Evolutionary conservation across 2,888 invertebrate species (phyloP), one percentile per base, ranked within the genome.

Genomic region (Cheilosia impressa): DNA sequence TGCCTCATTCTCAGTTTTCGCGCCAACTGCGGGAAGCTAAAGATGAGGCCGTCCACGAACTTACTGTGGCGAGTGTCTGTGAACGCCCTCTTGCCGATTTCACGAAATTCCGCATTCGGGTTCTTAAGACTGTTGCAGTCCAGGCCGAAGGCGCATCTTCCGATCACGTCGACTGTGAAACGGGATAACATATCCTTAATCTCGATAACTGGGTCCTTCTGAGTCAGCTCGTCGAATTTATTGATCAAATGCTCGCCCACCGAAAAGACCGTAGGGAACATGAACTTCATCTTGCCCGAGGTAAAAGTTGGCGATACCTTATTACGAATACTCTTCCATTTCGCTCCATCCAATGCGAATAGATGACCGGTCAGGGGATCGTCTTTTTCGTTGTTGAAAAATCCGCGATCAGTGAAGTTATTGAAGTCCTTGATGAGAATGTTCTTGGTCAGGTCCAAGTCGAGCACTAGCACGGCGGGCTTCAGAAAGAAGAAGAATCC

Each of bases 151-250:
- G 93, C 93, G 87, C 93, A 92, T 0, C 89, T 90, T 6, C 93
- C 93, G 52, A 94, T 93, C 0, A 93, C 93, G 87, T 94, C 94
- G 2, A 93, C 92, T 0, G 93, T 93, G 72, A 92, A 94, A 24
- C 93, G 91, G 0, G 92, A 92, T 38, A 92, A 88, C 2, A 93
- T 60, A 7, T 93, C 93, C 68, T 91, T 92, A 0, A 91, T 88
- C 68, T 91, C 93, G 90, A 93, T 81, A 0, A 88, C 71, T 89
- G 89, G 6, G 27, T 72, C 38, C 2, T 5, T 27, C 22, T 63
- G 55, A 0, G 53, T 43, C 0, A 19, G 47, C 41, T 65, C 45
- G 7, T 17, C 13, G 9, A 87, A 17, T 1, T 34, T 31, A 0
- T 60, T 55, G 2, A 60, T 31, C 92, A 93, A 87, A 5, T 87